phyloP scores from a whole-genome alignment of 2,797 vertebrate genomes.

The Astyanax mexicanus region DNA sequence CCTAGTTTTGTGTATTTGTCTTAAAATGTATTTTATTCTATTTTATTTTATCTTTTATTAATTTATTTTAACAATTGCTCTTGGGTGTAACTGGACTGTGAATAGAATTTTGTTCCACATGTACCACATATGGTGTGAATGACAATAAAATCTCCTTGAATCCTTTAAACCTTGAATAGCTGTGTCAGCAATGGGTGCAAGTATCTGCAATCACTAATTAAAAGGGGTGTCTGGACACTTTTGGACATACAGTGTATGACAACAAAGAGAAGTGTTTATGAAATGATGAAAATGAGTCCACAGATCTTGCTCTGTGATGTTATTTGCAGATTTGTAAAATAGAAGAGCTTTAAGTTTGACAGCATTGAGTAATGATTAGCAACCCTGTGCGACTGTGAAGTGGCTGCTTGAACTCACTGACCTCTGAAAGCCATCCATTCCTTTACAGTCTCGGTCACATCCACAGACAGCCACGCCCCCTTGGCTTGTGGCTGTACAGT shows the following conservation, averaged over 20 bases:
- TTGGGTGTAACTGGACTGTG: no score
- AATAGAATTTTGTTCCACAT: no score
- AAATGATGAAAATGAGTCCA: no score
- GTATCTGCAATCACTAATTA: background rate
- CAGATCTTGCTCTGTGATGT: background rate
- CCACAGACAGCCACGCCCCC: constrained; percentile 81
- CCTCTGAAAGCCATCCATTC: constrained; percentile 84
- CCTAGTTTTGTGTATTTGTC: no score
- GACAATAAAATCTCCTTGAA: no score
- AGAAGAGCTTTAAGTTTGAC: background rate
- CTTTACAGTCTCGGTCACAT: constrained; percentile 83
- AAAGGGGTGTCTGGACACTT: background rate
- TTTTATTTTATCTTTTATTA: no score
- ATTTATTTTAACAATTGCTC: no score
- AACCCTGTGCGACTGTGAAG: background rate
- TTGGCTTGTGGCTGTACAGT: constrained; percentile 78
- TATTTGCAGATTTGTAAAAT: constrained; percentile 11
- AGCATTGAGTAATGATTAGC: background rate
- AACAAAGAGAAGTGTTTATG: background rate
- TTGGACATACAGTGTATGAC: background rate
- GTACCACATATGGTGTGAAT: no score
- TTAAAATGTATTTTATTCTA: no score
- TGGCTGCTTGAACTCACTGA: constrained; percentile 58
- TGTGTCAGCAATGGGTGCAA: background rate
- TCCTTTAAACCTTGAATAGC: no score